These are phyloP conservation scores for Rotaria socialis DNA, from an alignment of 2,888 invertebrate species.

Conservation along the genomic window DNA sequence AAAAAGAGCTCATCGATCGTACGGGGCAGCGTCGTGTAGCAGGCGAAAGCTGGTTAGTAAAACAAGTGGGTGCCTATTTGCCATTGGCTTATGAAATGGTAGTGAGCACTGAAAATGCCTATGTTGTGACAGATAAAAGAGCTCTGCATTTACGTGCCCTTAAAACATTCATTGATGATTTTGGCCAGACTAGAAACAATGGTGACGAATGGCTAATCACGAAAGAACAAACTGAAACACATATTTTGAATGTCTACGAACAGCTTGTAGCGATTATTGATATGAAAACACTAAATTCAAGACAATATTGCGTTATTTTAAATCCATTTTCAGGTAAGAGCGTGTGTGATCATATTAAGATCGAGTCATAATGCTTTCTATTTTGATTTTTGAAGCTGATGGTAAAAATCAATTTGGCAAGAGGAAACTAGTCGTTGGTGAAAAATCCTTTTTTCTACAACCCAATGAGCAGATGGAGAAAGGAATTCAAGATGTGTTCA, in stretches of 20 bases:
- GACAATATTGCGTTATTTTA: constrained; percentile 62
- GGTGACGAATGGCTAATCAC: constrained; percentile 63
- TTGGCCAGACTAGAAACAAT: constrained; percentile 59
- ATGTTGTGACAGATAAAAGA: constrained; percentile 62
- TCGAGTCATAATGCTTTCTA: constrained; percentile 39
- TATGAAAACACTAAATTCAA: constrained; percentile 61
- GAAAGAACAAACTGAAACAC: constrained; percentile 61
- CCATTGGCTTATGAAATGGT: constrained; percentile 63
- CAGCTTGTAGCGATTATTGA: constrained; percentile 60
- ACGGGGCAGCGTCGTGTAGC: constrained; percentile 52
- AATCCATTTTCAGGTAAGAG: constrained; percentile 55
- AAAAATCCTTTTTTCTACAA: constrained; percentile 61
- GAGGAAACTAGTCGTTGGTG: constrained; percentile 62
- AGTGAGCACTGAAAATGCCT: constrained; percentile 60
- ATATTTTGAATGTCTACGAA: constrained; percentile 63
- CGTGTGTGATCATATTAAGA: too few species aligned
- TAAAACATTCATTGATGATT: constrained; percentile 61
- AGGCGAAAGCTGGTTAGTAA: constrained; percentile 62
- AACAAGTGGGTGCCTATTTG: constrained; percentile 61
- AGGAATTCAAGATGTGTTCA: constrained; percentile 61
- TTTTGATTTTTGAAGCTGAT: constrained; percentile 48
- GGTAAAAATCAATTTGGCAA: constrained; percentile 60
- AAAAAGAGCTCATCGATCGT: constrained; percentile 59
- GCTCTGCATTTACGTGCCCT: constrained; percentile 61
- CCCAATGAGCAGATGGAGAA: constrained; percentile 61